phyloP scores from a whole-genome alignment of 2,888 invertebrate genomes.

The Cremastobaeus sp. region DNA sequence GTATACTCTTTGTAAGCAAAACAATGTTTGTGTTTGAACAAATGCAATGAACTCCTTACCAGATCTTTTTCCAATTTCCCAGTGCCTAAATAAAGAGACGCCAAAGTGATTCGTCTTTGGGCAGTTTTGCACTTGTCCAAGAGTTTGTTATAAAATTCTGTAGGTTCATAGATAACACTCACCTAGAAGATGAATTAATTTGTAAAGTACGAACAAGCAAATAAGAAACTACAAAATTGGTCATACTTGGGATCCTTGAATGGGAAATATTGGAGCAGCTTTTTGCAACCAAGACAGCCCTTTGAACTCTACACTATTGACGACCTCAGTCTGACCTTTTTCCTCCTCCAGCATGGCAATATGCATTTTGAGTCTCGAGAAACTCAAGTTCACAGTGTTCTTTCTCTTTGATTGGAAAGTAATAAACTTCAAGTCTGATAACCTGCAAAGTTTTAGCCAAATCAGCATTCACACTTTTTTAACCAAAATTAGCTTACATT shows the following conservation, averaged over 20 bases:
- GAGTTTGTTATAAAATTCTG: slow-evolving; percentile 86
- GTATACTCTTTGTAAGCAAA: too few species aligned
- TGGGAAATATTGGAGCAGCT: slow-evolving; percentile 77
- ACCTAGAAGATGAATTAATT: slow-evolving; percentile 78
- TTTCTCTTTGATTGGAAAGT: not conserved
- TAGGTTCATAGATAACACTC: slow-evolving; percentile 86
- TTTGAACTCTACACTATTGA: slow-evolving; percentile 60
- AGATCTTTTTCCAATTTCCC: slow-evolving; percentile 89
- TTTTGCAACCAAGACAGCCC: slow-evolving; percentile 74
- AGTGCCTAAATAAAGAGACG: slow-evolving; percentile 95
- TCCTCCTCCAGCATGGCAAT: slow-evolving; percentile 70
- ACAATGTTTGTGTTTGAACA: not conserved
- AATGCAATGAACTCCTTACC: slow-evolving; percentile 75
- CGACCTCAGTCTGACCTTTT: slow-evolving; percentile 58
- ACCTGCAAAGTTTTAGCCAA: slow-evolving; percentile 24
- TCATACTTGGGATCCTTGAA: slow-evolving; percentile 77
- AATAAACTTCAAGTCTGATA: slow-evolving; percentile 30
- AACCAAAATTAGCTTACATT: too few species aligned
- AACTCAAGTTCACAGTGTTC: slow-evolving; percentile 25
- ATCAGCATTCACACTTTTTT: too few species aligned
- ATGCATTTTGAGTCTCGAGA: slow-evolving; percentile 64
- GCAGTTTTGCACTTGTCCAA: slow-evolving; percentile 84
- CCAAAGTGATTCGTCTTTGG: slow-evolving; percentile 86
- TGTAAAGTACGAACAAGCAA: not conserved
- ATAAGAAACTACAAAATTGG: not conserved